A percentile compares a stretch with the other conserved stretches of the same genome.
Evolutionary conservation across 2,113 vertebrate genomes (phyloP).

Genomic region (Chaetorhynchus papuensis): DNA sequence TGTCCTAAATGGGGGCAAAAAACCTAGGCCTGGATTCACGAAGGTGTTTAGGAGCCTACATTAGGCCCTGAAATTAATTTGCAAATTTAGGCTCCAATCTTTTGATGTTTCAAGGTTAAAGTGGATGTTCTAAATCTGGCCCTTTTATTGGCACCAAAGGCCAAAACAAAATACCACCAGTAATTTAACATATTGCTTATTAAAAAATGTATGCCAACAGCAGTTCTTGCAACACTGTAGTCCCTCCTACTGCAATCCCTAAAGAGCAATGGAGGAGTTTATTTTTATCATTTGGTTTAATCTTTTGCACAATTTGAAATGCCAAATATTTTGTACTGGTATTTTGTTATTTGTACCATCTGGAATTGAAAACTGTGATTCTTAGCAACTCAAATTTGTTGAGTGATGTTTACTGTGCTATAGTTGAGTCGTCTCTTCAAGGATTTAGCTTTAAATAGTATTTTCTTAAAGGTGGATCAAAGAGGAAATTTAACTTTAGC

Average conservation of each 20-base stretch:
- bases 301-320: neutral
- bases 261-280: neutral
- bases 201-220: neutral
- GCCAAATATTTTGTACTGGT: neutral
- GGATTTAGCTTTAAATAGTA: neutral
- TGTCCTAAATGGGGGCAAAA: neutral
- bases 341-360: neutral
- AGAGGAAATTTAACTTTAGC: neutral
- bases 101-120: constrained; percentile 13
- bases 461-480: neutral
- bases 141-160: neutral
- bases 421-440: neutral
- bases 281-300: neutral
- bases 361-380: neutral
- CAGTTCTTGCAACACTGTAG: neutral
- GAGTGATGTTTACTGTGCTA: neutral
- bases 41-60: neutral
- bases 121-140: neutral
- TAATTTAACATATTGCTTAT: neutral
- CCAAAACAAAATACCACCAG: neutral
- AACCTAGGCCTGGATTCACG: neutral
- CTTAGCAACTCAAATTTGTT: neutral
- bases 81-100: neutral
- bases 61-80: neutral
- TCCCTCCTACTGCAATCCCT: neutral